Percentiles rank a stretch among this genome's conserved stretches.
phyloP scores from a whole-genome alignment of 2,113 vertebrate species.

The Macroglossus sobrinus region DNA sequence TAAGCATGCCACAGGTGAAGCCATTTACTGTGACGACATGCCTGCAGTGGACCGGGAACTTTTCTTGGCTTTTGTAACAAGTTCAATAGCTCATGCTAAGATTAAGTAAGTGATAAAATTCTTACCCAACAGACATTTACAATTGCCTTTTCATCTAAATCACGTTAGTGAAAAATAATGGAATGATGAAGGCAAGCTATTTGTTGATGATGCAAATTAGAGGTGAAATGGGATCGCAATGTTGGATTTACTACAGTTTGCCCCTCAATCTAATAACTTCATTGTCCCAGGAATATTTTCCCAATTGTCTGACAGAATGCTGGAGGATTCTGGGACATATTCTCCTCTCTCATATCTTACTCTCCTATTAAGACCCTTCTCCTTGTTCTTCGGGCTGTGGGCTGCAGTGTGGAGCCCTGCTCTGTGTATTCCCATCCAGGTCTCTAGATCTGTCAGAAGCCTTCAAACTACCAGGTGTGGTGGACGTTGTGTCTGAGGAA shows the following conservation, averaged over 20 bases:
- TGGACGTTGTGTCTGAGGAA: constrained; percentile 35
- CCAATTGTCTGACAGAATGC: background rate
- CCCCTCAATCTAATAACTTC: background rate
- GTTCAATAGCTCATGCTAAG: constrained; percentile 89
- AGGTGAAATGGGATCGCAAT: background rate
- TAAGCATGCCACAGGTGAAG: constrained; percentile 92
- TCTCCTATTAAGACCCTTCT: background rate
- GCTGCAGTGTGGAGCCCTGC: background rate
- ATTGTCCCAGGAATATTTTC: background rate
- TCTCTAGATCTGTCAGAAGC: constrained; percentile 46
- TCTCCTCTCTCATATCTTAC: background rate
- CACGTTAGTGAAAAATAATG: background rate
- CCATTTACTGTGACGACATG: constrained; percentile 91
- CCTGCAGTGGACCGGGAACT: constrained; percentile 87
- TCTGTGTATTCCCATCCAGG: background rate
- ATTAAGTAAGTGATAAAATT: constrained; percentile 82
- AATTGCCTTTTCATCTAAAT: background rate
- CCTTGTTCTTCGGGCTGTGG: background rate
- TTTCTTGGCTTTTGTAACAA: constrained; percentile 89
- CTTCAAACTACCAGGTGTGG: constrained; percentile 55
- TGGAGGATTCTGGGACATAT: background rate
- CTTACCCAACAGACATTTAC: background rate
- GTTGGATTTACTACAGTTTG: background rate
- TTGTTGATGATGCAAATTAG: background rate
- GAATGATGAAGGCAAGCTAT: background rate